Base-by-base conservation (phyloP, 2,113 vertebrate species). In the Arvicanthis niloticus region DNA sequence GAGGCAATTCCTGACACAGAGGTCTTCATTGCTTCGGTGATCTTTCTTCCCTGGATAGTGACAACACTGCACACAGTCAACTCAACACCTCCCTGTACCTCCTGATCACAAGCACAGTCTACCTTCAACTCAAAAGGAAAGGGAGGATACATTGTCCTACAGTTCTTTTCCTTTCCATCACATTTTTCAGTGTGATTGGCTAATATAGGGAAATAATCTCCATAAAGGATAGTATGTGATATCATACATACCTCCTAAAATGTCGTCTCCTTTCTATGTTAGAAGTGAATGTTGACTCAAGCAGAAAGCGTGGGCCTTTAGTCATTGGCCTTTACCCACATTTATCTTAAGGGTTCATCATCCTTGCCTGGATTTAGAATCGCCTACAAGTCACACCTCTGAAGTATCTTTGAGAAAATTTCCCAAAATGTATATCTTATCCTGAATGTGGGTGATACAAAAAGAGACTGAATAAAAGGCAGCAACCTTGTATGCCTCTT, bases 131-230 rank as follows among this genome's bases (percentile, higher is more conserved):
- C 58, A 87, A 16, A 89, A 48, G 2, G 42, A 40, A 68, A 56
- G 42, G 15, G 40, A 12, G 3, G 5, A 8, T 0, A 10, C 6
- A 48, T 19, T 37, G 10, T 4, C 53, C 17, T 65, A 2, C 1
- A 37, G 70, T 70, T 58, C 15, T 6, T n/a, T 75, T 29, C n/a
- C 21, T 45, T 80, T 76, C 86, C 16, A 5, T 17, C 58, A 29
- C 45, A 26, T 1, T 26, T 37, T 40, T 37, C 16, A 6, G 7
- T n/a, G 11, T 24, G 62, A 1, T 7, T 91, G 62, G 40, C 29
- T 76, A 68, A 76, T 17, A 3, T 15, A 73, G 70, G 15, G 42
- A 77, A 56, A 21, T 21, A 37, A 51, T 40, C 22, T 40, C 16
- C 7, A 84, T 62, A 62, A 11, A 2, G 5, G 51, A 48, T 15